phyloP scores from a whole-genome alignment of 2,888 invertebrate genomes.

The Stictocephala bisonia region DNA sequence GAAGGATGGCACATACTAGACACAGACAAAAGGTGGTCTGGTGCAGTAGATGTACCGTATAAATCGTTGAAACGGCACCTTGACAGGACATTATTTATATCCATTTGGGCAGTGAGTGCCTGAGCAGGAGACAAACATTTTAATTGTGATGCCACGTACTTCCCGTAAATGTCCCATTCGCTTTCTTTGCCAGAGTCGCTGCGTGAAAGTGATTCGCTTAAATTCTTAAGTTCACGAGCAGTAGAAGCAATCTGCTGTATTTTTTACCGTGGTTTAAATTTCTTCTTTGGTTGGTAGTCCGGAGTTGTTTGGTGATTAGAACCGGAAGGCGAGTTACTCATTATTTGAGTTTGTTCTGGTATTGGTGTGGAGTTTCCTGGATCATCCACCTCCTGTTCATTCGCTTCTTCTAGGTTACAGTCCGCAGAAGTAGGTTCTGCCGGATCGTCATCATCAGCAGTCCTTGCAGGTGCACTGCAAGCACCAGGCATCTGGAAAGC shows the following conservation, averaged over 20 bases:
- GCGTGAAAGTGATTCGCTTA: constrained; percentile 1
- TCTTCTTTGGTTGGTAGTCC: not conserved
- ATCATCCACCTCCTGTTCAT: not conserved
- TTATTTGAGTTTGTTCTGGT: not conserved
- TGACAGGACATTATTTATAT: no score
- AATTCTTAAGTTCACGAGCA: not conserved
- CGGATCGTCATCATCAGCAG: constrained; percentile 8
- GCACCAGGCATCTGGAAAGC: constrained; percentile 3
- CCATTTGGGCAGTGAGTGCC: not conserved
- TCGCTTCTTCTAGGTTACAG: no score
- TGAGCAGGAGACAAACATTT: constrained; percentile 7
- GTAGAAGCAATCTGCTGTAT: not conserved
- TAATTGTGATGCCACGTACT: constrained; percentile 33
- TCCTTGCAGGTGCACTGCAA: constrained; percentile 4
- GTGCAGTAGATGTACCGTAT: no score
- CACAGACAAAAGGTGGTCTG: no score
- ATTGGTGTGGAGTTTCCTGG: not conserved
- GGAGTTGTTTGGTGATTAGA: not conserved
- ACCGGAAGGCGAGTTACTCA: not conserved
- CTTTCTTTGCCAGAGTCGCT: constrained; percentile 19
- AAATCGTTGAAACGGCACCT: no score
- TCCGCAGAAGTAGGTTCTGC: constrained; percentile 21
- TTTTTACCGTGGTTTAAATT: no score
- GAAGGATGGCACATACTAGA: no score
- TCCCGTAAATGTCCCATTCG: constrained; percentile 30